phyloP scores from a whole-genome alignment of 2,888 invertebrate genomes.

The Lochmaea crataegi region DNA sequence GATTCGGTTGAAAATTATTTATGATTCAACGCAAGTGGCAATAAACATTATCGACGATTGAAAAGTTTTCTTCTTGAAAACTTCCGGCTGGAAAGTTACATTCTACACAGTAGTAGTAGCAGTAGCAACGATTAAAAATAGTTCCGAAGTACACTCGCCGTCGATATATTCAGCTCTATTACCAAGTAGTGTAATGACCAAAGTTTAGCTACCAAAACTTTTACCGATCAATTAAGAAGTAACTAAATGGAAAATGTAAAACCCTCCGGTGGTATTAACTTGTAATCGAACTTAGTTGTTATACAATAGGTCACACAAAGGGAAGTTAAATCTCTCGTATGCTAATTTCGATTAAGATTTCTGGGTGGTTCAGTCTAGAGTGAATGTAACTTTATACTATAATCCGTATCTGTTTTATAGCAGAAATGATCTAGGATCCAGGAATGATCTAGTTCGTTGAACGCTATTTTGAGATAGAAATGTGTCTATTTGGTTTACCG shows the following conservation, averaged over 20 bases:
- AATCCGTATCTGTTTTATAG: constrained; percentile 5
- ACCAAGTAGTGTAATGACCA: not conserved
- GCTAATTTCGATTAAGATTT: constrained; percentile 14
- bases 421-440: not conserved
- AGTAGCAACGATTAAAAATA: too few species aligned
- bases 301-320: constrained; percentile 17
- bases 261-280: constrained; percentile 11
- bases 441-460: not conserved
- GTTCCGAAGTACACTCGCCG: not conserved
- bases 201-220: constrained; percentile 1
- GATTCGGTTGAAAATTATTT: too few species aligned
- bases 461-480: not conserved
- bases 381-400: not conserved
- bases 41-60: too few species aligned
- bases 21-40: too few species aligned
- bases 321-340: constrained; percentile 5
- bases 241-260: constrained; percentile 9
- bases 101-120: too few species aligned
- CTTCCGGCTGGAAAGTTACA: too few species aligned
- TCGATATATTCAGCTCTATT: not conserved
- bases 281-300: constrained; percentile 17
- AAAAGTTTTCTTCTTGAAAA: too few species aligned
- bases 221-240: constrained; percentile 14
- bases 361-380: constrained; percentile 4
- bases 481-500: not conserved